Evolutionary conservation across 2,888 invertebrate species (phyloP).

Genomic region (Epicampocera succincta): DNA sequence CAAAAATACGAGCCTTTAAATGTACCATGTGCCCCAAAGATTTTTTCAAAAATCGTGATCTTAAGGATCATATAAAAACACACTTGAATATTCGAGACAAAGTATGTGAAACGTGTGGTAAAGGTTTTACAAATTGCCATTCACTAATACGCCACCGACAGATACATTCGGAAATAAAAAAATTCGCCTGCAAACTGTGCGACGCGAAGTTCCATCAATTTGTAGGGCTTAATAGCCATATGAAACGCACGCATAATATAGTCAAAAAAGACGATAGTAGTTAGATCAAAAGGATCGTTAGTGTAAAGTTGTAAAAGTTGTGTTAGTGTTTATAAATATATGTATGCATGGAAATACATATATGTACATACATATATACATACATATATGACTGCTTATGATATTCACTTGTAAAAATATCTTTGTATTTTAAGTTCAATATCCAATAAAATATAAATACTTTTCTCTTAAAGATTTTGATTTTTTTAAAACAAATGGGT

Average conservation of each 20-base stretch:
- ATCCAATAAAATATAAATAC: too few relatives aligned
- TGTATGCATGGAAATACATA: too few relatives aligned
- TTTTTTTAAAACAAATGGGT: too few relatives aligned
- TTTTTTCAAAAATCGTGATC: constrained; percentile 73
- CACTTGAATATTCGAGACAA: constrained; percentile 78
- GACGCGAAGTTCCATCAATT: constrained; percentile 77
- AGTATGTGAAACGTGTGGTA: constrained; percentile 77
- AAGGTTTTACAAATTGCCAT: constrained; percentile 77
- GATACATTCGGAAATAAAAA: constrained; percentile 76
- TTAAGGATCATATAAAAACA: constrained; percentile 76
- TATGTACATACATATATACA: neutral
- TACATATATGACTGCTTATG: neutral
- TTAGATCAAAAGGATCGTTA: neutral
- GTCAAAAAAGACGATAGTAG: constrained; percentile 51
- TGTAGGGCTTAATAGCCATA: constrained; percentile 77
- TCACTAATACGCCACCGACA: constrained; percentile 77
- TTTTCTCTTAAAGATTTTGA: too few relatives aligned
- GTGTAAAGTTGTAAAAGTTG: too few relatives aligned
- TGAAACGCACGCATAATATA: constrained; percentile 78
- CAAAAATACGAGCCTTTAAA: constrained; percentile 69
- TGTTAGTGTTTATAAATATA: too few relatives aligned
- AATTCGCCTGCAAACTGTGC: constrained; percentile 77
- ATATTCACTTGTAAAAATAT: too few relatives aligned
- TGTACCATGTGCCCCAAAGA: constrained; percentile 73
- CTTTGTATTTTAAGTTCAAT: too few relatives aligned